Evolutionary conservation across 2,797 vertebrate genomes (phyloP), one percentile per base, ranked within the genome.

Genomic region (Hypotaenidia philippensis): DNA sequence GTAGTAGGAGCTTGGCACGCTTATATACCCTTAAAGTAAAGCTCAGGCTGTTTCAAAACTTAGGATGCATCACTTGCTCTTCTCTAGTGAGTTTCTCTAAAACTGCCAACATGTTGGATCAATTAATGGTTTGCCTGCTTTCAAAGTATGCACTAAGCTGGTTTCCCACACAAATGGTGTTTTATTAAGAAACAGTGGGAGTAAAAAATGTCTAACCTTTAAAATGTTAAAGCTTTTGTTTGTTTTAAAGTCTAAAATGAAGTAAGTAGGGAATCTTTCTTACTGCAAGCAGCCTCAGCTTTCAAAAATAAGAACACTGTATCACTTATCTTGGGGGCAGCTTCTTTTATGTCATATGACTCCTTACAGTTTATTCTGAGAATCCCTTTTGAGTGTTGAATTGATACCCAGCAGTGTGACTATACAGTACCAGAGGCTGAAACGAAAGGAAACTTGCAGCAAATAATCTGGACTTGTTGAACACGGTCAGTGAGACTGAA

Each of bases 121-220:
- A 96, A 71, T 97, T 97, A 93, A 93, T 97, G 80, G 40, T 53
- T 94, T 72, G 90, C 74, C 87, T 91, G 70, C 89, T 91, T 85
- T 89, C 75, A 61, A 92, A 96, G 90, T 71, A 92, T 92, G 68
- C 69, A 36, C n/a, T 92, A 49, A 97, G 83, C 64, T 92, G 34
- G 71, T 96, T 97, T 97, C 93, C 88, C 91, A 79, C 76, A 91
- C 70, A 96, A 96, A 93, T 83, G 32, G 32, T 89, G 44, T 89
- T 96, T 96, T 92, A 90, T 94, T 95, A 93, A 91, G 83, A 95
- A 94, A 79, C 6, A 55, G 83, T 90, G 84, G 83, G 83, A 88
- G 71, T 95, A 55, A 96, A 96, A 86, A 69, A 56, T 86, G 21
- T 59, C 68, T 93, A 87, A 90, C 66, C 87, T 95, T 95, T 81